Evolutionary conservation across 2,797 vertebrate genomes (phyloP), one percentile per base, ranked within the genome.

Genomic region (Gobionotothen gibberifrons): DNA sequence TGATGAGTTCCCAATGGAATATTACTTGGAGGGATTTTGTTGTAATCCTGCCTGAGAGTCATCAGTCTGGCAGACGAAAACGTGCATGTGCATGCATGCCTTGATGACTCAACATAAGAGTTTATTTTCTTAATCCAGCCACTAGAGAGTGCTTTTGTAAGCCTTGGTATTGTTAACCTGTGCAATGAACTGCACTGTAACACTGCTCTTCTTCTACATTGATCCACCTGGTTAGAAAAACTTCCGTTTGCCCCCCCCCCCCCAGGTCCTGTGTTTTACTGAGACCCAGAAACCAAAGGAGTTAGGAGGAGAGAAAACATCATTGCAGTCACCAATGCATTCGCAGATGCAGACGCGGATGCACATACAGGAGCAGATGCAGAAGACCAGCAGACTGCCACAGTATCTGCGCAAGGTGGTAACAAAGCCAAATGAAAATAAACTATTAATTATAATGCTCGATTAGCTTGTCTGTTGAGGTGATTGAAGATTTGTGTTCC

Each of bases 251-350:
- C 39, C 26, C 22, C 60, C 3, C 16, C 16, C 51, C 22, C 60
- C 3, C 16, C 51, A 89, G 89, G 85, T 85, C 43, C 85, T 90
- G 12, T 1, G 71, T 63, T 84, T 88, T 72, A 69, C 44, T 3
- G 62, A 84, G 73, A 1, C 13, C 21, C 21, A 65, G 36, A 2
- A 36, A 14, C 61, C 61, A 0, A 15, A 39, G 36, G 15, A 29
- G 36, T 4, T 1, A 22, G 66, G 0, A 1, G 2, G 0, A 29
- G 2, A 48, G 22, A 13, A 6, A n/a, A 46, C 9, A 7, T 52
- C 43, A 13, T 16, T 0, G 10, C 53, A 11, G 21, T 43, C 78
- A 58, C 60, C 1, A 79, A 94, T 93, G 95, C 54, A 55, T 7
- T 15, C 7, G 1, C 11, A 36, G 5, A 69, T 77, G 70, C 57